Evolutionary conservation across 23 tunicate species (phyloP), one percentile per base, ranked within the genome.

Genomic region (Aplidium turbinatum): DNA sequence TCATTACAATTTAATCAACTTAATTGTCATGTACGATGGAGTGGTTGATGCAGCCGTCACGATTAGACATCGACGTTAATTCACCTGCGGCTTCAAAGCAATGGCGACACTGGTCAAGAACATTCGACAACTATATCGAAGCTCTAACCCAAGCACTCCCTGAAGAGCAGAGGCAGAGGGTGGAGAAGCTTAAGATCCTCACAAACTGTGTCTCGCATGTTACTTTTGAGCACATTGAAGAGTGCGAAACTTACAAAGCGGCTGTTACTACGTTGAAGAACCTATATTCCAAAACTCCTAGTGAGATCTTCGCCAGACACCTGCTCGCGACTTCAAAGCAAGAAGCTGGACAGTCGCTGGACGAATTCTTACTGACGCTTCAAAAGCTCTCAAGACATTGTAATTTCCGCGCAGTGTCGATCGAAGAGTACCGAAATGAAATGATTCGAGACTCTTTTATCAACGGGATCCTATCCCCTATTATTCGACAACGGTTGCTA

Each of bases 291-390:
- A 61, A 61, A 66, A 9, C 73, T 7, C 25, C 7, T 16, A 66
- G 38, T 23, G 73, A 66, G 6, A 39, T 66, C 11, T 66, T 11
- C 29, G 53, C 73, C 4, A 21, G 73, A 9, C 73, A n/a, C 38
- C 23, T 66, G 11, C 52, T 66, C 11, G 73, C 73, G 22, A 36
- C 52, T 3, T 29, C 73, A 7, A 19, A 66, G 38, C 24, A 66
- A 66, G 13, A 66, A 7, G 29, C 51, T n/a, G 73, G 73, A 7
- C 16, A 66, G 29, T 66, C 73, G 22, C 4, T 66, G 36, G 73
- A 66, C 52, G 52, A 66, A 13, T 38, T 66, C 38, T 7, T 66
- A 4, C 29, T 38, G 26, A 29, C 29, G 9, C 22, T 66, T 16
- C 36, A 66, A 6, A 5, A 38, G 22, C 22, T 66, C 4, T 35